Base-by-base conservation (phyloP, 2,797 vertebrate genomes). In the Acomys russatus region DNA sequence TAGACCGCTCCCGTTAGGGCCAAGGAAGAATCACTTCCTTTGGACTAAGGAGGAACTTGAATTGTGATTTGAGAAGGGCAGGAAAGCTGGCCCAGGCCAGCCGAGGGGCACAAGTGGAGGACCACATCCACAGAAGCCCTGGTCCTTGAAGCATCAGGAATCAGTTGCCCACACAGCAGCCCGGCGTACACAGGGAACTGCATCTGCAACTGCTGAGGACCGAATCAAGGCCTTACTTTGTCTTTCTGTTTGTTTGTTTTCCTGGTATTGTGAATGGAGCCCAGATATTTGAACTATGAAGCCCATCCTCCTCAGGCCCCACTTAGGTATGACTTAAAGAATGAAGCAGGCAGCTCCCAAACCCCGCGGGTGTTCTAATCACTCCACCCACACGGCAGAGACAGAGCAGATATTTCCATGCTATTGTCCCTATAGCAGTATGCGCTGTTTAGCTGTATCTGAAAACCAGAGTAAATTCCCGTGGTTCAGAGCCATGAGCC, bases 31-130 rank as follows among this genome's bases (percentile, higher is more conserved):
- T 1, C 35, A 44, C 63, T 92, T 89, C 84, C 74, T 22, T 54
- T 56, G 83, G 11, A 64, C 38, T n/a, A 38, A 85, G 49, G 71
- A 92, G 18, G 33, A 90, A 84, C 9, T n/a, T 88, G n/a, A 92
- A 85, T 64, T 86, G 71, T 51, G 51, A 17, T 79, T 88, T 89
- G 33, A 49, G 38, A 90, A 93, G 92, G 30, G n/a, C 4, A 94
- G 35, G 18, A 66, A 25, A 84, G 18, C 66, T 51, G 54, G 56
- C 70, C 18, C 23, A 86, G 64, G 35, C 61, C n/a, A 59, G 70
- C 71, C 71, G 35, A 5, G 44, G 79, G 15, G 15, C 5, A 74
- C 33, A 76, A 68, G 54, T 51, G 51, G 68, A 90, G 56, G 70
- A 51, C n/a, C 64, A 90, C 49, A 70, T 44, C 78, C 28, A 61